These are phyloP conservation scores for Boleophthalmus pectinirostris DNA, from an alignment of 2,113 vertebrate species.

Conservation along the genomic window DNA sequence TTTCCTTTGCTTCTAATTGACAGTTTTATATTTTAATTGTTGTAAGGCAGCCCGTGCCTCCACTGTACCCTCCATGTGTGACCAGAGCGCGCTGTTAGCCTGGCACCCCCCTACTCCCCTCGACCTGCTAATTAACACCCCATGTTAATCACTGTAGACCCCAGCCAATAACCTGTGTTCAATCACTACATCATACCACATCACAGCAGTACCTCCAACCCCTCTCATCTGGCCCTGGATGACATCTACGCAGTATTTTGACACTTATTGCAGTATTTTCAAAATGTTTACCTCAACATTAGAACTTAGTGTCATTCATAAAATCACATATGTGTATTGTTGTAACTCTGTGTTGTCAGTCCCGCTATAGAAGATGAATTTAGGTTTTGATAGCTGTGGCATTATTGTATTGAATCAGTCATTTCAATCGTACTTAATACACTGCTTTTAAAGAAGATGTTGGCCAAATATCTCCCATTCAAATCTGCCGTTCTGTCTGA, in stretches of 20 bases:
- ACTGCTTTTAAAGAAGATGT: conserved; percentile 58
- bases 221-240: conserved; percentile 41
- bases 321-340: conserved; percentile 24
- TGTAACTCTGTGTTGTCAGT: conserved; percentile 38
- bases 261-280: conserved; percentile 28
- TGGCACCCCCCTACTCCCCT: conserved; percentile 52
- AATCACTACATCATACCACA: conserved; percentile 61
- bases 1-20: conserved; percentile 43
- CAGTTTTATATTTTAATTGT: conserved; percentile 48
- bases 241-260: conserved; percentile 45
- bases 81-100: conserved; percentile 52
- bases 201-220: conserved; percentile 43
- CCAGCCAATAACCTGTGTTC: conserved; percentile 64
- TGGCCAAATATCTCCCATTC: conserved; percentile 59
- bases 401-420: conserved; percentile 51
- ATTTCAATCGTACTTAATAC: conserved; percentile 44
- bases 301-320: conserved; percentile 31
- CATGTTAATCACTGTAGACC: conserved; percentile 75
- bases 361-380: conserved; percentile 48
- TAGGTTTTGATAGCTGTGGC: conserved; percentile 33
- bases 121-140: conserved; percentile 75
- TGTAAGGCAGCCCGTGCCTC: conserved; percentile 38
- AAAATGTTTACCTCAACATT: conserved; percentile 29
- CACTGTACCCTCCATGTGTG: conserved; percentile 49
- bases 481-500: conserved; percentile 58